These are phyloP conservation scores for Hormaphis cornu DNA, from an alignment of 1,140 invertebrate genomes.

Conservation along the genomic window DNA sequence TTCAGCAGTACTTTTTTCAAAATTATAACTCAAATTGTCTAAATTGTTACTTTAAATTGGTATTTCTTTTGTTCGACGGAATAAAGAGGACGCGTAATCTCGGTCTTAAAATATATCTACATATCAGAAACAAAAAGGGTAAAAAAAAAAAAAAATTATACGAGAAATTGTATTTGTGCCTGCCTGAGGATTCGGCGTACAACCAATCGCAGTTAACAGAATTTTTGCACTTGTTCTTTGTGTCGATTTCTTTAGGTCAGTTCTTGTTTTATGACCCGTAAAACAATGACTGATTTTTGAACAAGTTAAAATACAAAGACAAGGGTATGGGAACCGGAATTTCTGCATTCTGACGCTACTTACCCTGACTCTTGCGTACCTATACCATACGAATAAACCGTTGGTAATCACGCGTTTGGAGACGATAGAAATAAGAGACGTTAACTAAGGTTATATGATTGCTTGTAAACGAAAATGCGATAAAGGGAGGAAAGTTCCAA, in stretches of 20 bases:
- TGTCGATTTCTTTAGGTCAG: not conserved
- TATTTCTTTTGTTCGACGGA: not conserved
- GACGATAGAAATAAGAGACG: too few species aligned
- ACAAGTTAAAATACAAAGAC: not conserved
- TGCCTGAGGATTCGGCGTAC: not conserved
- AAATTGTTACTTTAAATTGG: too few species aligned
- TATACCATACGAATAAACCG: too few species aligned
- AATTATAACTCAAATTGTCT: too few species aligned
- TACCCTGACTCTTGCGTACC: too few species aligned
- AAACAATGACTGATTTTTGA: constrained; percentile 10
- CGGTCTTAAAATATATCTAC: too few species aligned
- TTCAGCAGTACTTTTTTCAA: too few species aligned
- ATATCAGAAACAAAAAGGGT: not conserved
- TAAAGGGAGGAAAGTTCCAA: not conserved
- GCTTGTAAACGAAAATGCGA: not conserved
- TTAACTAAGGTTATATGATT: too few species aligned
- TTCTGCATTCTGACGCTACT: constrained; percentile 8
- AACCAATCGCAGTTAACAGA: not conserved
- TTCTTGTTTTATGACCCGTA: not conserved
- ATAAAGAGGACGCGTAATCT: not conserved
- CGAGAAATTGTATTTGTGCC: not conserved
- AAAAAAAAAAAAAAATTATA: constrained; percentile 11
- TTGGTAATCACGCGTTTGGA: too few species aligned
- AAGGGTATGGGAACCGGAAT: constrained; percentile 13
- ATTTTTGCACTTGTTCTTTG: constrained; percentile 22